Percentiles rank a stretch among this genome's conserved stretches.
phyloP scores from a whole-genome alignment of 1,140 invertebrate genomes.

The Odontomachus brunneus region DNA sequence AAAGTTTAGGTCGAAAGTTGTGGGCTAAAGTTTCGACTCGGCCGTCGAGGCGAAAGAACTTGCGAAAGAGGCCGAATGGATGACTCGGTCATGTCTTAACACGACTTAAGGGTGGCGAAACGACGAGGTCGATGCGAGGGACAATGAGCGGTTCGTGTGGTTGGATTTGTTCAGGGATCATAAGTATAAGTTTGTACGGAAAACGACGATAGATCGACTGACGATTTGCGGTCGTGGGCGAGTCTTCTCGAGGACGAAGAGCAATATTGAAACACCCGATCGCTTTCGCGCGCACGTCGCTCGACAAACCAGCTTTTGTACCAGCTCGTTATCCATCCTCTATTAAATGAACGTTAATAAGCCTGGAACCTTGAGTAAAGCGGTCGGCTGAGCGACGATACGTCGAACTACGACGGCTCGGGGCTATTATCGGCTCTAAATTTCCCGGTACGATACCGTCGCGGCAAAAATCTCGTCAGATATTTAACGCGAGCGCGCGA shows the following conservation, averaged over 20 bases:
- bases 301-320: neutral
- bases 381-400: neutral
- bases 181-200: too few relatives aligned
- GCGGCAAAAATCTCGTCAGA: slow-evolving; percentile 13
- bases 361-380: neutral
- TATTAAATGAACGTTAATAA: slow-evolving; percentile 30
- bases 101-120: too few relatives aligned
- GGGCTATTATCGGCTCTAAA: slow-evolving; percentile 12
- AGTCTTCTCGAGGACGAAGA: neutral
- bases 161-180: too few relatives aligned
- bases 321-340: neutral
- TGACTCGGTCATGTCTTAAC: too few relatives aligned
- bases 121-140: too few relatives aligned
- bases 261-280: neutral
- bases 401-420: neutral
- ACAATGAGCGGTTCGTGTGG: too few relatives aligned
- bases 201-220: too few relatives aligned
- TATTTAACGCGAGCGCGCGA: slow-evolving; percentile 21
- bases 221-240: neutral
- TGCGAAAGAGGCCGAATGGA: neutral
- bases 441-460: slow-evolving; percentile 8
- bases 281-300: too few relatives aligned
- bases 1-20: too few relatives aligned
- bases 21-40: too few relatives aligned
- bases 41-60: slow-evolving; percentile 48